Evolutionary conservation across 2,888 invertebrate species (phyloP), one percentile per base, ranked within the genome.

Genomic region (Vandiemenella viatica): DNA sequence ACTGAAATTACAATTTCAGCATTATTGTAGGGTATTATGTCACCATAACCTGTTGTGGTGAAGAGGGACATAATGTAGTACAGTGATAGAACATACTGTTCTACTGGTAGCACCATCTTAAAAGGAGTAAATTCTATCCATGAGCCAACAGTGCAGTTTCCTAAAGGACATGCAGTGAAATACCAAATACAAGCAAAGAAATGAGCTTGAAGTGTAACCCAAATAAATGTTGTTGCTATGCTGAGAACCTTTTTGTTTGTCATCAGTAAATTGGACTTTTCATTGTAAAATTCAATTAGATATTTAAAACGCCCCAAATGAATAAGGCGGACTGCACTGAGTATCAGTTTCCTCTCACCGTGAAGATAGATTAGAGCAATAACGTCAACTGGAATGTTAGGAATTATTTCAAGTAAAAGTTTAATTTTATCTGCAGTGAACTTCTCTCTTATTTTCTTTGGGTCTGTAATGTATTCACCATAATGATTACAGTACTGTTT

Each of bases 41-140:
- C 73, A 7, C 73, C 73, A 0, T 68, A 69, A 3, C 73, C 74
- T 1, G 73, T 72, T 32, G 70, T 72, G 1, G 73, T 73, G 26
- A 73, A 57, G 37, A 73, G 60, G 53, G 70, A 71, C 20, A 72
- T 63, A 58, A 72, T 67, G 51, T 72, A 72, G 67, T 73, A 74
- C 19, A 73, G 50, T 0, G 70, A 64, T 3, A 70, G 64, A 52
- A 72, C 61, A 58, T 73, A 73, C n/a, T 5, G 8, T 15, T 32
- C 32, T 15, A 32, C 15, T 15, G 32, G 32, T n/a, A n/a, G n/a
- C n/a, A n/a, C n/a, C n/a, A n/a, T n/a, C n/a, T n/a, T n/a, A n/a
- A n/a, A n/a, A n/a, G n/a, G n/a, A n/a, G n/a, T n/a, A n/a, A n/a
- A n/a, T n/a, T n/a, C n/a, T n/a, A n/a, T n/a, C n/a, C n/a, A n/a